These are phyloP conservation scores for Meteorus colon DNA, from an alignment of 2,888 invertebrate species.

Conservation along the genomic window DNA sequence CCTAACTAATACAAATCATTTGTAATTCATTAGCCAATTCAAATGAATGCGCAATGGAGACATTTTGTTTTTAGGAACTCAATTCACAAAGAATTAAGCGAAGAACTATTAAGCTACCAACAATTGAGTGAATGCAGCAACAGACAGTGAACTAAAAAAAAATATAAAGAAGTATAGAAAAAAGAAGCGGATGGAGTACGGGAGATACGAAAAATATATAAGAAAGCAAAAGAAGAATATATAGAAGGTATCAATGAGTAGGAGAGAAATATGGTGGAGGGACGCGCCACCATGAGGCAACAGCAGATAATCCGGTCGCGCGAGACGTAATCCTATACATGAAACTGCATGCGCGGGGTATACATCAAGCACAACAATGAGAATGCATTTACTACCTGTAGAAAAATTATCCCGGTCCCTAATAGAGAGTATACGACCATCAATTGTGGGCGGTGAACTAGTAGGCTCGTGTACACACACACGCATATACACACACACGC, in stretches of 20 bases:
- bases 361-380: slow-evolving; percentile 51
- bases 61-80: too few species aligned
- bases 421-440: slow-evolving; percentile 18
- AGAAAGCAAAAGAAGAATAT: not conserved
- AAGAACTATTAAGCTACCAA: too few species aligned
- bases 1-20: too few species aligned
- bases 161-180: not conserved
- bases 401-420: slow-evolving; percentile 48
- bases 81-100: too few species aligned
- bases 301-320: slow-evolving; percentile 26
- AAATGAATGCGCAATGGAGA: too few species aligned
- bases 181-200: not conserved
- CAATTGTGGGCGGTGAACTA: slow-evolving; percentile 22
- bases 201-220: not conserved
- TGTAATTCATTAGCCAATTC: too few species aligned
- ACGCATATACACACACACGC: not conserved
- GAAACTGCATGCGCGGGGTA: slow-evolving; percentile 11
- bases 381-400: slow-evolving; percentile 50
- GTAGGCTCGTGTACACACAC: slow-evolving; percentile 18
- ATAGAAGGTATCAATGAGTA: not conserved
- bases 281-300: slow-evolving; percentile 15
- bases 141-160: slow-evolving; percentile 14
- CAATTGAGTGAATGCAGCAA: slow-evolving; percentile 1
- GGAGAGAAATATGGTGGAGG: not conserved
- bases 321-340: slow-evolving; percentile 48